phyloP scores from a whole-genome alignment of 2,797 vertebrate species.

The Melanotaenia trifasciata region DNA sequence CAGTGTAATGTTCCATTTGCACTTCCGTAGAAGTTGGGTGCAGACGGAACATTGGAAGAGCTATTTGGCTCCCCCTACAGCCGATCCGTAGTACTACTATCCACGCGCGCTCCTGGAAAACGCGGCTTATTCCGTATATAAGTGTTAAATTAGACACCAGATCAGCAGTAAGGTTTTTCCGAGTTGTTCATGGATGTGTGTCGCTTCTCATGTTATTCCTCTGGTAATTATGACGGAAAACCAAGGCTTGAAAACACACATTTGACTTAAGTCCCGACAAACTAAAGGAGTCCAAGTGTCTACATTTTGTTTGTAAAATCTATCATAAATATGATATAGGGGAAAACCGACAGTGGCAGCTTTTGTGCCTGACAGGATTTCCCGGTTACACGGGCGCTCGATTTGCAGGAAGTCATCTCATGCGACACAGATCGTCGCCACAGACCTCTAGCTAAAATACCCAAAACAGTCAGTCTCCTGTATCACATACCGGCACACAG shows the following conservation, averaged over 20 bases:
- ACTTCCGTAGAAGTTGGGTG: neutral
- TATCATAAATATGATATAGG: slow-evolving; percentile 4
- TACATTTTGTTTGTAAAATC: fast-evolving
- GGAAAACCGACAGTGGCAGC: slow-evolving; percentile 17
- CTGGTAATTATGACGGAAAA: fast-evolving
- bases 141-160: slow-evolving; percentile 8
- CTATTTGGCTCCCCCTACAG: slow-evolving; percentile 21
- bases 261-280: neutral
- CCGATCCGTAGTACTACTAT: neutral
- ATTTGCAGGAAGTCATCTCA: slow-evolving; percentile 53
- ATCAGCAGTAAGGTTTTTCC: neutral
- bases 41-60: neutral
- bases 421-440: neutral
- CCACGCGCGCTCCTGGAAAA: slow-evolving; percentile 7
- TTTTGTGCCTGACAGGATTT: slow-evolving; percentile 32
- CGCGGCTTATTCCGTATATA: neutral
- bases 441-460: neutral
- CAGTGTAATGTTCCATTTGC: neutral
- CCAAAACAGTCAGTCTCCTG: neutral
- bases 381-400: neutral
- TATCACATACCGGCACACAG: too few species aligned
- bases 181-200: too few species aligned
- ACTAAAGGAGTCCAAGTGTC: neutral
- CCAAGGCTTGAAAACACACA: neutral
- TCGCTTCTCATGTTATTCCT: neutral